Evolutionary conservation across 2,888 invertebrate species (phyloP), one percentile per base, ranked within the genome.

Genomic region (Cryptophagus acutangulus): DNA sequence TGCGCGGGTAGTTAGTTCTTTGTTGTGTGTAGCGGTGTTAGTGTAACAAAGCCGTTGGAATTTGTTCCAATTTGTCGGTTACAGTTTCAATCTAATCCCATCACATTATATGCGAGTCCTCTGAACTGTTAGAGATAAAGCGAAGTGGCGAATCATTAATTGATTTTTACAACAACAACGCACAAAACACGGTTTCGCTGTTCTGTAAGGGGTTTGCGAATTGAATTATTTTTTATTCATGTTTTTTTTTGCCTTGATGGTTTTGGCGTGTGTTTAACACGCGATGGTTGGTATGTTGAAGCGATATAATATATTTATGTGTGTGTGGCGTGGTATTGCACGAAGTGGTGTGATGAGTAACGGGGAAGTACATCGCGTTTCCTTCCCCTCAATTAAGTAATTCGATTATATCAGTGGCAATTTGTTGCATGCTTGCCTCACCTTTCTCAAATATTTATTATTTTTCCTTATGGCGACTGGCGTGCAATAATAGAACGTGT

Each of bases 11-110:
- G n/a, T n/a, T n/a, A n/a, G n/a, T n/a, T n/a, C n/a, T n/a, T n/a
- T n/a, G n/a, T n/a, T n/a, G n/a, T n/a, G n/a, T n/a, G n/a, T n/a
- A n/a, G n/a, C n/a, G n/a, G n/a, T n/a, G n/a, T n/a, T n/a, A n/a
- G n/a, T n/a, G n/a, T n/a, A n/a, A 26, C 26, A 26, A 26, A 26
- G 26, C 26, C 26, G 10, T 12, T 26, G 12, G 38, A 41, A 46
- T 46, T 43, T 43, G 43, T 38, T 43, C 46, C 46, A 43, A 46
- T 46, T 46, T 46, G 31, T 26, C 41, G 37, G 20, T 24, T 41
- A 41, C 44, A 41, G 37, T 25, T 33, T 40, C 40, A 40, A 40
- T 25, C 17, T 40, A 40, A 43, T 37, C 33, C 37, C 39, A 13
- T 20, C n/a, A n/a, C n/a, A n/a, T n/a, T n/a, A n/a, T n/a, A n/a